These are phyloP conservation scores for Eupithecia pulchellata DNA, from an alignment of 2,888 invertebrate genomes.

Conservation along the genomic window DNA sequence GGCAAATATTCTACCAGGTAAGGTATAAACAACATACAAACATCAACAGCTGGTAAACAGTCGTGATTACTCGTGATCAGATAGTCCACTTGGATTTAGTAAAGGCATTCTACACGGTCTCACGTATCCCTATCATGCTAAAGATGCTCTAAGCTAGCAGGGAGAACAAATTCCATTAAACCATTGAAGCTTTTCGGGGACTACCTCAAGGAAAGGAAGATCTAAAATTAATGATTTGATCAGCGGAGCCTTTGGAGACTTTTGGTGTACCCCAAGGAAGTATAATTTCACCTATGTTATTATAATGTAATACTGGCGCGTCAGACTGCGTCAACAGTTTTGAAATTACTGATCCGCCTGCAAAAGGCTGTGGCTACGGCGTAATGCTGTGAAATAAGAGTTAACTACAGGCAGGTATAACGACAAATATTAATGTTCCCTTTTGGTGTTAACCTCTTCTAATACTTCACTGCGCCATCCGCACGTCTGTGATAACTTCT, in stretches of 20 bases:
- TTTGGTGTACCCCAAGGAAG: neutral
- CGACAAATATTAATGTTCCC: neutral
- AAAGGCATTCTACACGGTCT: neutral
- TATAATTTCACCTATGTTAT: neutral
- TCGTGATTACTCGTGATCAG: neutral
- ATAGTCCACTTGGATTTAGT: neutral
- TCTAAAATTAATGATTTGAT: neutral
- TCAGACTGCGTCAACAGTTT: neutral
- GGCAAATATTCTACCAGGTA: slow-evolving; percentile 96
- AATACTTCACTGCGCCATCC: neutral
- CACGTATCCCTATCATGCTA: neutral
- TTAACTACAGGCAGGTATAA: neutral
- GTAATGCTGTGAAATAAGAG: neutral
- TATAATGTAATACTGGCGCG: neutral
- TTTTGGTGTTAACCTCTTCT: neutral
- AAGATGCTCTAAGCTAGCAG: neutral
- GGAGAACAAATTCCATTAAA: too few species aligned
- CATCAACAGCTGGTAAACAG: too few species aligned
- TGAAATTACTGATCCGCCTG: neutral
- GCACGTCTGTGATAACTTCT: neutral
- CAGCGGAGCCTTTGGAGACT: neutral
- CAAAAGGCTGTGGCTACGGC: neutral
- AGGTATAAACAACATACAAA: slow-evolving; percentile 19
- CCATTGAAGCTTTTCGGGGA: neutral
- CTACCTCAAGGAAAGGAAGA: neutral